Evolutionary conservation across 2,797 vertebrate genomes (phyloP), one percentile per base, ranked within the genome.

Genomic region (Cuculus canorus): DNA sequence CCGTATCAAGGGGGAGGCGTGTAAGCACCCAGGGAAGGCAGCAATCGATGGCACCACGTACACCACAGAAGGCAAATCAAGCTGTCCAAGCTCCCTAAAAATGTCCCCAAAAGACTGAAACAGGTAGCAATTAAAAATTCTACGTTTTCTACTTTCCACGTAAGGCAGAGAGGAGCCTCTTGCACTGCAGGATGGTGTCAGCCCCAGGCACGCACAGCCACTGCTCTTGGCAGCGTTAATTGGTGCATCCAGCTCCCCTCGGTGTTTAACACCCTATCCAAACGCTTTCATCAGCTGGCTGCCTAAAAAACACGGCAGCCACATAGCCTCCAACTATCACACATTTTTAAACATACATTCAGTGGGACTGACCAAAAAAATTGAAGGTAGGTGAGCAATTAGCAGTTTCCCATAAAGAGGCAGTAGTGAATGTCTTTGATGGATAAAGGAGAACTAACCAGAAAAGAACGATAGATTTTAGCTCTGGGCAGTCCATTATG

Each of bases 61-160:
- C 22, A 5, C 3, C 5, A 17, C 18, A 43, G 66, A 28, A 48
- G 41, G 25, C 28, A 48, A 32, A 13, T 11, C 33, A 23, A 45
- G 41, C 45, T 37, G 1, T 9, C 43, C 56, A 70, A 73, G 37
- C 39, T 59, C 61, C 73, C 65, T 11, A 17, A 50, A 92, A 91
- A 35, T 0, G 5, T 32, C 75, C 37, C 80, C 27, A 54, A 50
- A 30, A 59, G 30, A 8, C 71, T 24, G 33, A 85, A 61, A 35
- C 8, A 24, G 47, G 41, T 0, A 50, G 41, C 7, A 17, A 16
- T 52, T 25, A 6, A 28, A 65, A 82, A 52, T 54, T 23, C 50
- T 25, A 1, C 10, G 17, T 15, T n/a, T 23, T 65, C 60, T 50
- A 0, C 48, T 56, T 53, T 2, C 61, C 52, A 13, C 0, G 0